Evolutionary conservation across 2,113 vertebrate species (phyloP).

Genomic region (Stegastes partitus): DNA sequence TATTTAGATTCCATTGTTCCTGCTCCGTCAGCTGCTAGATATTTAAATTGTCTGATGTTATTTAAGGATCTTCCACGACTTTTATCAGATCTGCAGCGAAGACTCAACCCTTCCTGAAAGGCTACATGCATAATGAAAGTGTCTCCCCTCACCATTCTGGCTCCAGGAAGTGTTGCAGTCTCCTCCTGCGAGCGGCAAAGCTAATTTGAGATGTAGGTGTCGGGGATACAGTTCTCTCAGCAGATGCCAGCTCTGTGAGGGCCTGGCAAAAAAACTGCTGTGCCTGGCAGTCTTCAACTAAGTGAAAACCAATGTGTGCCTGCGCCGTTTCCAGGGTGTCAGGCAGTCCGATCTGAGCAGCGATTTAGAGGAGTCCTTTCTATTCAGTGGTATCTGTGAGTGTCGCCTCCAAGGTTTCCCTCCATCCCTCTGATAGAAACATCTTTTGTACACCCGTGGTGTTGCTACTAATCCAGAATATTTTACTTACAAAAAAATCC

Average conservation of each 20-base stretch:
- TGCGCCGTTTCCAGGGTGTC: slow-evolving; percentile 22
- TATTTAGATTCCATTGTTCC: slow-evolving; percentile 39
- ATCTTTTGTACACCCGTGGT: background rate
- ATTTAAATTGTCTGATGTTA: slow-evolving; percentile 31
- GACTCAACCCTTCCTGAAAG: slow-evolving; percentile 20
- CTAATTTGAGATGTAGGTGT: slow-evolving; percentile 62
- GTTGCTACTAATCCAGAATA: background rate
- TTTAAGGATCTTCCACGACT: slow-evolving; percentile 41
- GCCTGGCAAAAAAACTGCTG: slow-evolving; percentile 12
- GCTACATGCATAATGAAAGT: slow-evolving; percentile 30
- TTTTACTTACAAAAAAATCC: background rate
- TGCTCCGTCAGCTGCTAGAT: slow-evolving; percentile 26
- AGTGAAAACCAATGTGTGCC: slow-evolving; percentile 22
- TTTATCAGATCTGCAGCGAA: slow-evolving; percentile 10
- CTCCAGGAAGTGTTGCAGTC: slow-evolving; percentile 48
- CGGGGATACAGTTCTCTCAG: slow-evolving; percentile 44
- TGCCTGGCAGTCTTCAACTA: slow-evolving; percentile 26
- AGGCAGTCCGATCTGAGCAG: background rate
- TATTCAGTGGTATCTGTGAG: background rate
- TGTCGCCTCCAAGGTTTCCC: background rate
- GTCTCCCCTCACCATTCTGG: slow-evolving; percentile 29
- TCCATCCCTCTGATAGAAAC: background rate
- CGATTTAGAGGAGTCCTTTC: background rate
- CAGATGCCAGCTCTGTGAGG: slow-evolving; percentile 57
- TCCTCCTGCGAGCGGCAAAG: slow-evolving; percentile 45